Evolutionary conservation across 1,140 invertebrate species (phyloP).

Genomic region (Sipha flava): DNA sequence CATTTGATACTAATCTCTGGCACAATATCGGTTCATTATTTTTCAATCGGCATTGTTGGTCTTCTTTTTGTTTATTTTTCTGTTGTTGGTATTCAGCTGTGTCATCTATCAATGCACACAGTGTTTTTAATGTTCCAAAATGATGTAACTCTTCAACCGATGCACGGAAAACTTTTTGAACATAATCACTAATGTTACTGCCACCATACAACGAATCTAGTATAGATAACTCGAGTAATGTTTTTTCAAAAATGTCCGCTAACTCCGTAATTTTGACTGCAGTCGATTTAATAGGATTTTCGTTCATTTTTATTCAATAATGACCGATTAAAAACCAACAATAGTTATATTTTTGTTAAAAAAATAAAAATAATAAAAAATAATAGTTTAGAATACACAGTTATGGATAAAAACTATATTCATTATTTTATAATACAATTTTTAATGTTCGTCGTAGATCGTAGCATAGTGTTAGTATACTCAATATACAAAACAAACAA

Average conservation of each 20-base stretch:
- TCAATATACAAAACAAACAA: too few relatives aligned
- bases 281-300: neutral
- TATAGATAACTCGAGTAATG: neutral
- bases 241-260: neutral
- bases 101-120: neutral
- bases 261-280: neutral
- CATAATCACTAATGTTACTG: neutral
- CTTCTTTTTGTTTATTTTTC: neutral
- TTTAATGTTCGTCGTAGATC: too few relatives aligned
- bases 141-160: neutral
- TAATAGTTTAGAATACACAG: too few relatives aligned
- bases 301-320: neutral
- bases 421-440: too few relatives aligned
- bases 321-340: too few relatives aligned
- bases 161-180: neutral
- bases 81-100: neutral
- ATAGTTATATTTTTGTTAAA: too few relatives aligned
- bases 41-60: neutral
- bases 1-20: too few relatives aligned
- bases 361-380: too few relatives aligned
- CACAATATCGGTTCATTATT: neutral
- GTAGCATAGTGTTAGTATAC: too few relatives aligned
- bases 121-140: neutral
- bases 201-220: neutral
- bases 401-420: too few relatives aligned